These are phyloP conservation scores for Sesia bembeciformis DNA, from an alignment of 2,888 invertebrate genomes.

Conservation along the genomic window DNA sequence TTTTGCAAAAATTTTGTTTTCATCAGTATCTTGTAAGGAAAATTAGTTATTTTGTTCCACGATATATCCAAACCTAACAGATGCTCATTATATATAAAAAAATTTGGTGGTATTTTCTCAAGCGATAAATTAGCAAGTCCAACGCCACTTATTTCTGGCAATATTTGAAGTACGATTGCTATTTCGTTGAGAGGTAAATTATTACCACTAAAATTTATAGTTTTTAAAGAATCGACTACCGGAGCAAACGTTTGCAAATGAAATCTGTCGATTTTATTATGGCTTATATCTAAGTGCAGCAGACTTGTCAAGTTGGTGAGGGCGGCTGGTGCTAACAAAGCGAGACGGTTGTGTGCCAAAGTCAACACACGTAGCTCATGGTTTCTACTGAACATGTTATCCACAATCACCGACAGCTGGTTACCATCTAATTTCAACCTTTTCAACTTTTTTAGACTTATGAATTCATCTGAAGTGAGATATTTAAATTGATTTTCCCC, in stretches of 20 bases:
- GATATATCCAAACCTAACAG: constrained; percentile 82
- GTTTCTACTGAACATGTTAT: constrained; percentile 79
- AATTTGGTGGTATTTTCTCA: constrained; percentile 69
- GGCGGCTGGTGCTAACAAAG: constrained; percentile 82
- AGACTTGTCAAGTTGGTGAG: constrained; percentile 82
- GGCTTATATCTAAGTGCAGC: constrained; percentile 81
- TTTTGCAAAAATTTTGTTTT: constrained; percentile 75
- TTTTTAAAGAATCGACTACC: constrained; percentile 75
- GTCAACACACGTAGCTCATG: constrained; percentile 69
- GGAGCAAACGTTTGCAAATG: constrained; percentile 77
- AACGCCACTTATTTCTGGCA: constrained; percentile 72
- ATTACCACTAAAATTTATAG: constrained; percentile 82
- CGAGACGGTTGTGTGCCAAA: constrained; percentile 82
- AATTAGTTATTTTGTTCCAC: constrained; percentile 77
- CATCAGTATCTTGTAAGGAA: constrained; percentile 72
- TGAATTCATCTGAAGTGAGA: constrained; percentile 81
- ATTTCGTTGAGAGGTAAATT: constrained; percentile 73
- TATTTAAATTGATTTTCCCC: constrained; percentile 86
- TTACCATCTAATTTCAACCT: constrained; percentile 83
- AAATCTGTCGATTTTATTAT: constrained; percentile 82
- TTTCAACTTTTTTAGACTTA: constrained; percentile 78
- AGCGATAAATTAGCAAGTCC: constrained; percentile 76
- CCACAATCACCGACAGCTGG: constrained; percentile 82
- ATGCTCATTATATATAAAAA: constrained; percentile 75
- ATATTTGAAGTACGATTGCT: constrained; percentile 71